Evolutionary conservation across 2,888 invertebrate genomes (phyloP).

Genomic region (Ypsolopha sequella): DNA sequence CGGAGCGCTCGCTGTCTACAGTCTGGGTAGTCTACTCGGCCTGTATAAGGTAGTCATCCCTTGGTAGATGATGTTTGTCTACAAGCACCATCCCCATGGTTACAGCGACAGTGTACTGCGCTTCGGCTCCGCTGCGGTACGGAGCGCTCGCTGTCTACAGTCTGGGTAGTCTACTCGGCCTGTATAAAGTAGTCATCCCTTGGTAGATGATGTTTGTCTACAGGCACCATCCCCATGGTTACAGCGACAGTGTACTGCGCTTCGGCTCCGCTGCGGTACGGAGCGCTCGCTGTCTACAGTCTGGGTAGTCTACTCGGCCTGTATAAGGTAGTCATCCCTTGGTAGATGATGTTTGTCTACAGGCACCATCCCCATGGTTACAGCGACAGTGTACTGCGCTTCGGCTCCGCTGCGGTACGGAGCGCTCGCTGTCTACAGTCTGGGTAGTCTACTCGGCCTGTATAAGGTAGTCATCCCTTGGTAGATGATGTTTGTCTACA

Average conservation of each 20-base stretch:
- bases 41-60: slow-evolving; percentile 78
- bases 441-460: slow-evolving; percentile 84
- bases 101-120: slow-evolving; percentile 85
- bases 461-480: slow-evolving; percentile 74
- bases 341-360: slow-evolving; percentile 19
- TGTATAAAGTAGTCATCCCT: slow-evolving; percentile 76
- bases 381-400: slow-evolving; percentile 86
- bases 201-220: slow-evolving; percentile 14
- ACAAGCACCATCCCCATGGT: slow-evolving; percentile 90
- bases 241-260: slow-evolving; percentile 87
- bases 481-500: slow-evolving; percentile 36
- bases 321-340: slow-evolving; percentile 74
- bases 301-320: slow-evolving; percentile 84
- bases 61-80: slow-evolving; percentile 14
- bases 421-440: slow-evolving; percentile 79
- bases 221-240: slow-evolving; percentile 90
- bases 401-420: slow-evolving; percentile 76
- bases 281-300: slow-evolving; percentile 79
- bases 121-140: slow-evolving; percentile 77
- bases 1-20: slow-evolving; percentile 78
- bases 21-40: slow-evolving; percentile 83
- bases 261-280: slow-evolving; percentile 75
- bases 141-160: slow-evolving; percentile 79
- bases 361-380: slow-evolving; percentile 91
- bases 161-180: slow-evolving; percentile 82